These are phyloP conservation scores for Embiotoca jacksoni DNA, from an alignment of 2,113 vertebrate genomes.

Conservation along the genomic window DNA sequence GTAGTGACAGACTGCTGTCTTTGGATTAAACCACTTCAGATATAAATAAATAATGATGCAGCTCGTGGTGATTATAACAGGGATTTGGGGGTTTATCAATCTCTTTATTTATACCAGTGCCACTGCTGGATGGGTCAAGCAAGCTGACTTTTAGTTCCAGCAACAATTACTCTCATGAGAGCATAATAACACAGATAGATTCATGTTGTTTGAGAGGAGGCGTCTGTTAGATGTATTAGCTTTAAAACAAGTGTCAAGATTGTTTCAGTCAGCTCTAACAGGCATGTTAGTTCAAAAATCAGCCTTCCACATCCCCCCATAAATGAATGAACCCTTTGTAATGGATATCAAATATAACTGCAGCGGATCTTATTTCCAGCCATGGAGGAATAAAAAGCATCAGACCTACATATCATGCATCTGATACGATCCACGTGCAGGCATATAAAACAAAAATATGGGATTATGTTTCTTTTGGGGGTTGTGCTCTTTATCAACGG, in stretches of 20 bases:
- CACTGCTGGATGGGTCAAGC: not conserved
- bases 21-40: slow-evolving; percentile 11
- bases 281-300: slow-evolving; percentile 41
- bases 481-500: slow-evolving; percentile 31
- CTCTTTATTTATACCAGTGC: slow-evolving; percentile 1
- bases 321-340: slow-evolving; percentile 73
- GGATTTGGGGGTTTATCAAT: slow-evolving; percentile 1
- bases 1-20: not conserved
- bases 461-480: slow-evolving; percentile 53
- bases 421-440: slow-evolving; percentile 70
- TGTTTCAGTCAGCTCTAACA: slow-evolving; percentile 26
- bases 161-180: not conserved
- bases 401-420: slow-evolving; percentile 67
- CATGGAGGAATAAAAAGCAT: slow-evolving; percentile 61
- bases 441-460: slow-evolving; percentile 52
- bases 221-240: not conserved
- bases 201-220: not conserved
- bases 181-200: not conserved
- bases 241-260: slow-evolving; percentile 33
- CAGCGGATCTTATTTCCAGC: slow-evolving; percentile 72
- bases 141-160: not conserved
- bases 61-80: not conserved
- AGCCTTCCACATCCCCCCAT: slow-evolving; percentile 15
- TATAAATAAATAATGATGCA: slow-evolving; percentile 13
- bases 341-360: slow-evolving; percentile 79